Evolutionary conservation across 2,113 vertebrate species (phyloP).

Genomic region (Nothocercus julius): DNA sequence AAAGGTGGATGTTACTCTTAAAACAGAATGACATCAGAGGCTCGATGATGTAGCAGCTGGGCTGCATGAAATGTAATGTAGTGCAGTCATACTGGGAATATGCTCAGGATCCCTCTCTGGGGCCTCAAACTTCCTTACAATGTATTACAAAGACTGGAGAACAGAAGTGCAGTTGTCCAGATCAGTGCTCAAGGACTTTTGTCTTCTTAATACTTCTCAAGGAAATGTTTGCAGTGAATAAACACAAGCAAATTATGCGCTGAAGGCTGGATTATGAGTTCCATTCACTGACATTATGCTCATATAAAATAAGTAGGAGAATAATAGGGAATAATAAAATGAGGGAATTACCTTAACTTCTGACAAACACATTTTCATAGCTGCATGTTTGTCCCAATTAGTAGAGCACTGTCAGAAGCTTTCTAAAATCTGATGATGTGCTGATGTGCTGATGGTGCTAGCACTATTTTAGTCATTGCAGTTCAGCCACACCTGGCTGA

Average conservation of each 20-base stretch:
- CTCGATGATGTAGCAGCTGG: neutral
- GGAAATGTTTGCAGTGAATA: neutral
- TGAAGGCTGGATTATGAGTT: neutral
- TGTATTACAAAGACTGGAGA: neutral
- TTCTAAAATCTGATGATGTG: slow-evolving; percentile 15
- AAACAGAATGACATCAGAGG: neutral
- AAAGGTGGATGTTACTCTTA: neutral
- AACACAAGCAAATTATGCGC: neutral
- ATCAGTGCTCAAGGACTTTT: neutral
- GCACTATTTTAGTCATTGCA: neutral
- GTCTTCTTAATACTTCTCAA: neutral
- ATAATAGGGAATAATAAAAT: neutral
- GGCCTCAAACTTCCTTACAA: neutral
- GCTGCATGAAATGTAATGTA: neutral
- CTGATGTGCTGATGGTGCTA: neutral
- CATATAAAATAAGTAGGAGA: neutral
- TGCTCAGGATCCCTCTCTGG: neutral
- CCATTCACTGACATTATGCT: neutral
- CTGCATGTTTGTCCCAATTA: neutral
- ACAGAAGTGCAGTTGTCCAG: neutral
- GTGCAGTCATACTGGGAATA: neutral
- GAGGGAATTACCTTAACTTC: neutral
- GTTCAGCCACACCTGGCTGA: neutral
- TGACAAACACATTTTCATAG: neutral
- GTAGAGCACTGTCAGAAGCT: neutral